phyloP scores from a whole-genome alignment of 2,113 vertebrate species.

The Odocoileus hemionus region DNA sequence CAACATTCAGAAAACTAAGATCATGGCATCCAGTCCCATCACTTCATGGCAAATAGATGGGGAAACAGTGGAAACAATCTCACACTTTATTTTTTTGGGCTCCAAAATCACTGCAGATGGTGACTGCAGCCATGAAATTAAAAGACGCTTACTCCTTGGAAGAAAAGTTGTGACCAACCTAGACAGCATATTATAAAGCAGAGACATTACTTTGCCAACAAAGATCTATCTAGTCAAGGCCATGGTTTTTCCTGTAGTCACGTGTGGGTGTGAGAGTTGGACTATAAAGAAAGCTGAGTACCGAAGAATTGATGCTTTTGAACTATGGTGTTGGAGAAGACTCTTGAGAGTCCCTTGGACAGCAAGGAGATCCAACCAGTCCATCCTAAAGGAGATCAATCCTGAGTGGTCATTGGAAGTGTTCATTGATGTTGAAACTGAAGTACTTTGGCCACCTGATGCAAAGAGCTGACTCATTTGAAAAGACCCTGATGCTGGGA shows the following conservation, averaged over 20 bases:
- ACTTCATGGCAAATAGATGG: background rate
- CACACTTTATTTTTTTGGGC: background rate
- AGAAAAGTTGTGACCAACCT: background rate
- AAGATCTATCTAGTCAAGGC: background rate
- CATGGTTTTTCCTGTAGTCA: background rate
- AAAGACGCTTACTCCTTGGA: background rate
- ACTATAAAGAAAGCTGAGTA: background rate
- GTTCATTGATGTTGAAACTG: background rate
- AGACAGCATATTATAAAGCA: background rate
- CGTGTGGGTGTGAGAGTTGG: background rate
- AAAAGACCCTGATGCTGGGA: background rate
- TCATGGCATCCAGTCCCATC: background rate
- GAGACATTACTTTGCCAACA: background rate
- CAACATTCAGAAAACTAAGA: background rate
- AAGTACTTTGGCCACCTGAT: background rate
- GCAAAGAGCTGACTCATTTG: background rate
- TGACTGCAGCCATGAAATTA: background rate
- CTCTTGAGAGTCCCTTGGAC: background rate
- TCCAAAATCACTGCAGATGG: background rate
- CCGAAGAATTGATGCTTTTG: background rate
- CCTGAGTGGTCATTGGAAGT: background rate
- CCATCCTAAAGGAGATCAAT: background rate
- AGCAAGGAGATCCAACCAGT: background rate
- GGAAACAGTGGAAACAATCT: background rate
- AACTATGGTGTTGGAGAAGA: background rate